phyloP scores from a whole-genome alignment of 2,113 vertebrate genomes.

The Arvicanthis niloticus region DNA sequence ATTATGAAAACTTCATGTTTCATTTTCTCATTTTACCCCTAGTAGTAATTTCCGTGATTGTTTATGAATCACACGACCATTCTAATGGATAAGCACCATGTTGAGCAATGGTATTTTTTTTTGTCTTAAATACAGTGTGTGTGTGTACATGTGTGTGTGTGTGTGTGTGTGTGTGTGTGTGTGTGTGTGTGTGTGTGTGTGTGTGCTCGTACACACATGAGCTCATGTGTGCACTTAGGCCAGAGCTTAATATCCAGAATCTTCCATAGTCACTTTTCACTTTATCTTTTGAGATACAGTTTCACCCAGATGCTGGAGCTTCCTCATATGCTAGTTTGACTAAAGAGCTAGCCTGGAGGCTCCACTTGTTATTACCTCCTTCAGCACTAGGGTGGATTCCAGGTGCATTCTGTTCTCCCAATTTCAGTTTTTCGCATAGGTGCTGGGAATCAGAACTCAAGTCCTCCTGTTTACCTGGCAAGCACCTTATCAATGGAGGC shows the following conservation, averaged over 20 bases:
- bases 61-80: not conserved
- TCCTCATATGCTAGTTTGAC: not conserved
- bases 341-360: not conserved
- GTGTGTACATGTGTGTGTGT: not conserved
- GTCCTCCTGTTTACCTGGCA: not conserved
- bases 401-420: not conserved
- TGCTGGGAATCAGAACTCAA: not conserved
- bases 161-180: too few species aligned
- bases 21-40: not conserved
- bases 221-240: not conserved
- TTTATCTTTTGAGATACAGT: not conserved
- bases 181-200: too few species aligned
- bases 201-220: too few species aligned
- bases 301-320: not conserved
- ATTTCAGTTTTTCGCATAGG: not conserved
- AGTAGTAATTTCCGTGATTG: not conserved
- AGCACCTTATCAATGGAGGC: not conserved
- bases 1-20: not conserved
- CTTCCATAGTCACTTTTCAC: not conserved
- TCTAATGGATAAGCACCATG: not conserved
- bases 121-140: not conserved
- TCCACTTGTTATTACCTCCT: not conserved
- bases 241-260: not conserved
- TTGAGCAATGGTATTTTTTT: not conserved
- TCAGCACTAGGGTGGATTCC: not conserved